Percentiles rank a stretch among this genome's conserved stretches.
These are phyloP conservation scores for Acanthosepion esculentum DNA, from an alignment of 2,888 invertebrate genomes.

Conservation along the genomic window DNA sequence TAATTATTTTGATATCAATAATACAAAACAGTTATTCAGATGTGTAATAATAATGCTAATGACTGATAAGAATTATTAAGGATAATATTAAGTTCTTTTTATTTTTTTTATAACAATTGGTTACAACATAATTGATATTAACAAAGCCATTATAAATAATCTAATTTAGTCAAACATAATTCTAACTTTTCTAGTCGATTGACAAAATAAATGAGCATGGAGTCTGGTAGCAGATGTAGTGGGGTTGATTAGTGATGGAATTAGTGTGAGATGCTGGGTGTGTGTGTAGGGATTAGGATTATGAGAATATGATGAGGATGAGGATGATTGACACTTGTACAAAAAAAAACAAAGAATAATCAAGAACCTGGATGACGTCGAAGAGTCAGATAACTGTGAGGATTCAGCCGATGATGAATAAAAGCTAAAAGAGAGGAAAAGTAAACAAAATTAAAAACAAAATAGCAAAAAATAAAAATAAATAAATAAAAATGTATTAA, in stretches of 20 bases:
- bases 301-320: background rate
- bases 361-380: conserved; percentile 44
- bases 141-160: background rate
- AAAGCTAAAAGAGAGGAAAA: conserved; percentile 43
- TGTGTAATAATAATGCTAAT: too few species aligned
- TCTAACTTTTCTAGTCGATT: background rate
- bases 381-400: conserved; percentile 47
- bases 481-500: background rate
- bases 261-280: background rate
- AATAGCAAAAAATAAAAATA: background rate
- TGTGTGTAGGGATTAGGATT: background rate
- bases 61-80: too few species aligned
- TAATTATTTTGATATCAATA: too few species aligned
- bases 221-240: background rate
- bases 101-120: background rate
- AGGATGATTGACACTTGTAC: conserved; percentile 15
- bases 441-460: background rate
- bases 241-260: background rate
- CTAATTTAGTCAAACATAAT: background rate
- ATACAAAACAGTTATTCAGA: too few species aligned
- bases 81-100: too few species aligned
- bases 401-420: conserved; percentile 45
- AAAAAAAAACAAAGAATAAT: conserved; percentile 34
- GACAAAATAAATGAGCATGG: background rate
- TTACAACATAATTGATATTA: background rate